A percentile compares a stretch with the other conserved stretches of the same genome.
Conservation (phyloP, 2,797 vertebrate species). For the Labroides dimidiatus region DNA sequence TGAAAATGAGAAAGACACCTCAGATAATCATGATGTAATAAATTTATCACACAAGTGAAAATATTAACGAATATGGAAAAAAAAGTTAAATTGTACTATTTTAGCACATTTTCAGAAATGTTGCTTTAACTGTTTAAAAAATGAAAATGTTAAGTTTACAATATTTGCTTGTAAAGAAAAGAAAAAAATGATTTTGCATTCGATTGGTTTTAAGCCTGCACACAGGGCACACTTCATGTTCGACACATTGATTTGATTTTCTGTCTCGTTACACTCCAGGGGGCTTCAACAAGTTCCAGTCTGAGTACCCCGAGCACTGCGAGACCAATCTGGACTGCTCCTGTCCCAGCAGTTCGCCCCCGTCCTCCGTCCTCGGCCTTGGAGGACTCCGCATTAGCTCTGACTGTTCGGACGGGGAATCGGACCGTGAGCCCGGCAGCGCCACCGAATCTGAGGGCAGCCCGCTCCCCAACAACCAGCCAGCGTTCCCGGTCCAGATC, state of each 20-base stretch:
- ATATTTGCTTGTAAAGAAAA: too few relatives aligned
- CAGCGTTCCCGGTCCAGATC: conserved; percentile 98
- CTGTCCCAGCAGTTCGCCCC: conserved; percentile 92
- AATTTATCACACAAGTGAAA: too few relatives aligned
- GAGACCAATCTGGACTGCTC: conserved; percentile 94
- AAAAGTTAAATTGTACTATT: too few relatives aligned
- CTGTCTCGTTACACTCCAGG: conserved; percentile 56
- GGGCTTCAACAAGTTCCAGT: conserved; percentile 98
- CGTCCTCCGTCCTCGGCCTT: conserved; percentile 91
- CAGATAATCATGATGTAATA: too few relatives aligned
- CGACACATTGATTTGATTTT: neutral
- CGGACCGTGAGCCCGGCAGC: conserved; percentile 94
- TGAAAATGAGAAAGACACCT: too few relatives aligned
- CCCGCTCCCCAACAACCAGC: conserved; percentile 93
- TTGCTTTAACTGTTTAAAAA: too few relatives aligned
- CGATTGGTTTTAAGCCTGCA: neutral
- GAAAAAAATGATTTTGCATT: too few relatives aligned
- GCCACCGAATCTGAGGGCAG: conserved; percentile 96
- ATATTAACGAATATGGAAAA: too few relatives aligned
- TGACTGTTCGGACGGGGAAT: conserved; percentile 95
- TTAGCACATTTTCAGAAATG: too few relatives aligned
- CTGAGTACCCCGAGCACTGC: conserved; percentile 94
- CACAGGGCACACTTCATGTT: neutral
- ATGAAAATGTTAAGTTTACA: too few relatives aligned
- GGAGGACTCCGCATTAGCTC: conserved; percentile 96